Evolutionary conservation across 2,797 vertebrate species (phyloP).

Genomic region (Jordanella pulchra): DNA sequence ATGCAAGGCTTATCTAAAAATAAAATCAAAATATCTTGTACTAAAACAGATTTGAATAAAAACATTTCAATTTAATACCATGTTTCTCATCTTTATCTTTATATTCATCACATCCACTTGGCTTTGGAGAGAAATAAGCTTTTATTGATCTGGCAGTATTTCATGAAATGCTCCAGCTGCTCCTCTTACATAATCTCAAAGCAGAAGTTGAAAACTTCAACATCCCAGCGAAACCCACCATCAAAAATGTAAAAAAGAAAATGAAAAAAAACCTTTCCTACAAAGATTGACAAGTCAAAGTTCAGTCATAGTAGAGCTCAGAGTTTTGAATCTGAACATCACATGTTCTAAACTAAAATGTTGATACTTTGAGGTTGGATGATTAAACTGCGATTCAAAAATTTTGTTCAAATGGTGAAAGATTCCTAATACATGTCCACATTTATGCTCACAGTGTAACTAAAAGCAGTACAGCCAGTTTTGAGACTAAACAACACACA

Average conservation of each 20-base stretch:
- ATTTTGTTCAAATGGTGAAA: too few relatives aligned
- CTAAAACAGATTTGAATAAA: too few relatives aligned
- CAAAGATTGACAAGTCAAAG: too few relatives aligned
- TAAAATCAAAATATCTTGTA: too few relatives aligned
- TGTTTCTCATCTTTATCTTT: too few relatives aligned
- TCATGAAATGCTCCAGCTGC: background rate
- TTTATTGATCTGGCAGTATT: background rate
- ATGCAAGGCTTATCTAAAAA: too few relatives aligned
- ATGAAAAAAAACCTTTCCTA: too few relatives aligned
- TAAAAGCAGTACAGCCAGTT: background rate
- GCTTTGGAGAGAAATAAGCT: background rate
- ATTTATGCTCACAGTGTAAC: background rate
- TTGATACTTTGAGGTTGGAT: background rate
- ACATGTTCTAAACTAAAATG: background rate
- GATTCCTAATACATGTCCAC: too few relatives aligned
- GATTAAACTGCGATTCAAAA: too few relatives aligned
- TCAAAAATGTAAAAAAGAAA: too few relatives aligned
- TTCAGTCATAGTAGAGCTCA: too few relatives aligned
- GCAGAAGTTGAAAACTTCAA: background rate
- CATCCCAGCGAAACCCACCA: background rate
- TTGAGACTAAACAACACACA: background rate
- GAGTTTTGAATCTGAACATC: background rate
- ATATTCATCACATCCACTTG: background rate
- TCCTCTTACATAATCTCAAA: background rate
- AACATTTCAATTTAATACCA: too few relatives aligned